Percentiles rank a stretch among this genome's conserved stretches.
Evolutionary conservation across 2,113 vertebrate genomes (phyloP).

Genomic region (Craseonycteris thonglongyai): DNA sequence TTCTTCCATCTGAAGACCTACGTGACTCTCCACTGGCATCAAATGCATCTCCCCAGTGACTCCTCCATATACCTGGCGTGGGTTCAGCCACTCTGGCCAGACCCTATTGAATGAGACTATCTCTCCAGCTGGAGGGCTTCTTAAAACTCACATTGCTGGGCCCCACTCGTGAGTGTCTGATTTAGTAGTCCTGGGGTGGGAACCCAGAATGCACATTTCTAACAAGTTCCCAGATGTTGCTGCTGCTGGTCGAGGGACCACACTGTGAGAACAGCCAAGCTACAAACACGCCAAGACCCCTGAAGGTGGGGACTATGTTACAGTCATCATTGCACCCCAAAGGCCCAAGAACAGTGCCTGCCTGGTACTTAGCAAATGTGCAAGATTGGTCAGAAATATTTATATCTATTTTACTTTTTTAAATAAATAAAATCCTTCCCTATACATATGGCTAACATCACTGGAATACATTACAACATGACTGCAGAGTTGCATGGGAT

Average conservation of each 20-base stretch:
- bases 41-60: neutral
- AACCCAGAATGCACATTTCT: neutral
- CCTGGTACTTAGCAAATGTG: neutral
- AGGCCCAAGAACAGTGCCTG: neutral
- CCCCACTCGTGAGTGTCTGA: fast-evolving
- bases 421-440: neutral
- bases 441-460: neutral
- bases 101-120: fast-evolving
- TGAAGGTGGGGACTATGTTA: neutral
- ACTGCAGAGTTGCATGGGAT: neutral
- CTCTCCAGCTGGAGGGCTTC: neutral
- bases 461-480: neutral
- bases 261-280: neutral
- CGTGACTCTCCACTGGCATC: neutral
- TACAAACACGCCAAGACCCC: neutral
- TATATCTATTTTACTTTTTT: neutral
- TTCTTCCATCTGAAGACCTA: neutral
- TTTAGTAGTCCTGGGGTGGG: neutral
- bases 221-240: neutral
- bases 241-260: neutral
- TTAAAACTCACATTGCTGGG: neutral
- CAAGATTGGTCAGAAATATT: neutral
- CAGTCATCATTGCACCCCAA: neutral
- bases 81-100: neutral
- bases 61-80: fast-evolving